These are phyloP conservation scores for Caenorhabditis panamensis DNA, from an alignment of 2,888 invertebrate species.

Conservation along the genomic window DNA sequence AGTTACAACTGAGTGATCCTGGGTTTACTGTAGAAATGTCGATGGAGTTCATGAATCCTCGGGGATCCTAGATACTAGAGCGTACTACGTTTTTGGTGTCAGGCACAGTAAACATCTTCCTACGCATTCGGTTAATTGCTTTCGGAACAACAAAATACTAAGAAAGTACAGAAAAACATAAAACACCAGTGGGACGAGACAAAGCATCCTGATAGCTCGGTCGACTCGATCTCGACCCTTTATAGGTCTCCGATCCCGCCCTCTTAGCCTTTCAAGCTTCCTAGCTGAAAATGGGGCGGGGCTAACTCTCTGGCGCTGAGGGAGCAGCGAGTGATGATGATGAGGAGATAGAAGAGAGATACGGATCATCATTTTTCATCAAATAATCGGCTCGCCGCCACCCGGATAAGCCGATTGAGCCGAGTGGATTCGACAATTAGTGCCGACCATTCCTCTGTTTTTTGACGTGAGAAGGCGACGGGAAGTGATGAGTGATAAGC, in stretches of 20 bases:
- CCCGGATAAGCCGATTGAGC: slow-evolving; percentile 33
- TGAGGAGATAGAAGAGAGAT: slow-evolving; percentile 6
- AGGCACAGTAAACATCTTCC: background rate
- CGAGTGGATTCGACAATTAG: slow-evolving; percentile 39
- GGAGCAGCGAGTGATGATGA: slow-evolving; percentile 5
- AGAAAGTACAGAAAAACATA: no score
- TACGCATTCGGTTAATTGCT: background rate
- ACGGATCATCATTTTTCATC: slow-evolving; percentile 13
- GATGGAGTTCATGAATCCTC: no score
- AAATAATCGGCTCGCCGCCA: slow-evolving; percentile 22
- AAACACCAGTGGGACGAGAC: no score
- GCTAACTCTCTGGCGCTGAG: background rate
- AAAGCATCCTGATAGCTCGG: no score
- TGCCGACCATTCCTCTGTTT: slow-evolving; percentile 17
- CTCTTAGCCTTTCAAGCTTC: slow-evolving; percentile 16
- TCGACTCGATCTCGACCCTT: background rate
- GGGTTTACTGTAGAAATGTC: no score
- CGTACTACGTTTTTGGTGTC: no score
- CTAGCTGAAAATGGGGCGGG: slow-evolving; percentile 16
- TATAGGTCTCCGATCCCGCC: slow-evolving; percentile 12
- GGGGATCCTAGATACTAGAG: no score
- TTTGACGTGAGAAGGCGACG: slow-evolving; percentile 24
- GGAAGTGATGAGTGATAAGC: slow-evolving; percentile 6
- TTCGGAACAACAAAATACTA: no score
- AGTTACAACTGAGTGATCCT: no score